These are phyloP conservation scores for Acrobeloides nanus DNA, from an alignment of 2,888 invertebrate species.

Conservation along the genomic window DNA sequence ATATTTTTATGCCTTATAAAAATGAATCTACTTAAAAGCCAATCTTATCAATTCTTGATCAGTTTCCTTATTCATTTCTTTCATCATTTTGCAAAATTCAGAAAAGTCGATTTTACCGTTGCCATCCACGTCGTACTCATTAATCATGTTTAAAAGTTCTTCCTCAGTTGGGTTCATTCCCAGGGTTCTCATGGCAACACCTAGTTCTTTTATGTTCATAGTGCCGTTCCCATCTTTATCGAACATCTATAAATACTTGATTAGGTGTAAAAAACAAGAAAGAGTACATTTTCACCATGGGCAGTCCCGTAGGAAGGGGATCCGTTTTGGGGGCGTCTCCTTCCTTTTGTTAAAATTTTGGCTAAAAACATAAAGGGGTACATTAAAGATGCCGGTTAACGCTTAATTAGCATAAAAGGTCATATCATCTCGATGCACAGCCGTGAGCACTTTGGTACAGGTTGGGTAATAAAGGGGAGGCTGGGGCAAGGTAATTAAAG, in stretches of 20 bases:
- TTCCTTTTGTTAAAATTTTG: too few species aligned
- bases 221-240: constrained; percentile 54
- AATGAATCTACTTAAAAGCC: constrained; percentile 44
- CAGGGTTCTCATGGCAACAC: constrained; percentile 53
- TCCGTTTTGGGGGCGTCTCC: too few species aligned
- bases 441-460: too few species aligned
- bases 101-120: constrained; percentile 54
- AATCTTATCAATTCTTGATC: constrained; percentile 53
- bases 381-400: too few species aligned
- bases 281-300: constrained; percentile 3
- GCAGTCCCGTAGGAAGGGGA: too few species aligned
- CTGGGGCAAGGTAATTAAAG: too few species aligned
- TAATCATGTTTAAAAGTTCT: constrained; percentile 49
- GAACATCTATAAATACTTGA: constrained; percentile 37
- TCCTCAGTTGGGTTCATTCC: constrained; percentile 54
- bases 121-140: constrained; percentile 52
- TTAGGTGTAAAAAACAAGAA: constrained; percentile 10
- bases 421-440: too few species aligned
- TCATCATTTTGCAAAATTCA: constrained; percentile 54
- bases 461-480: too few species aligned
- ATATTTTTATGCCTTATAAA: not conserved
- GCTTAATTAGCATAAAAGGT: too few species aligned
- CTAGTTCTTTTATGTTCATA: constrained; percentile 54
- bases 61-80: constrained; percentile 54
- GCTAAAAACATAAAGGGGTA: too few species aligned